A percentile compares a stretch with the other conserved stretches of the same genome.
These are phyloP conservation scores for Pongo abelii DNA, from an alignment of 2,113 vertebrate species.

Conservation along the genomic window DNA sequence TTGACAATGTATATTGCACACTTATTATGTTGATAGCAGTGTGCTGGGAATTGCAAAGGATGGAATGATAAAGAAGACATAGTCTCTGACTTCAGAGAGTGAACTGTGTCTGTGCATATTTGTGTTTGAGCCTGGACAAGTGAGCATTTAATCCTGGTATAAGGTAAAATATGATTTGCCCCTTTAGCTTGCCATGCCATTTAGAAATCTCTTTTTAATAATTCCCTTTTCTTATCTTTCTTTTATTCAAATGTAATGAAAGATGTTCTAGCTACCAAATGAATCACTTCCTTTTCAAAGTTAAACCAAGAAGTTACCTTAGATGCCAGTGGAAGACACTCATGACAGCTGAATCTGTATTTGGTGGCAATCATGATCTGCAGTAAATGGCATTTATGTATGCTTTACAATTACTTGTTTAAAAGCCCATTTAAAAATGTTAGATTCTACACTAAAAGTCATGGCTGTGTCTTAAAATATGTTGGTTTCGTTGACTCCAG, in stretches of 20 bases:
- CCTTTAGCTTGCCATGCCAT: neutral
- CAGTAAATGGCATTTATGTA: neutral
- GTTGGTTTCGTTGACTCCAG: neutral
- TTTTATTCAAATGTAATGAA: neutral
- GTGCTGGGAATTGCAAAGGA: neutral
- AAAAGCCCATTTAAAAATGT: constrained; percentile 57
- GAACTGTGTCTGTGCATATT: neutral
- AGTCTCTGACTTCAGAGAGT: rapidly evolving
- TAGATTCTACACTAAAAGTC: constrained; percentile 53
- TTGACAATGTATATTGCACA: neutral
- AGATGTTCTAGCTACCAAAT: neutral
- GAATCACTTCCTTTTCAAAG: constrained; percentile 49
- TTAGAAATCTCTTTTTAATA: neutral
- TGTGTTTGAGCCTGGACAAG: neutral
- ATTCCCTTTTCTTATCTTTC: neutral
- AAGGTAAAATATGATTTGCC: neutral
- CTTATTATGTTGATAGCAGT: neutral
- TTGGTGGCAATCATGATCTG: neutral
- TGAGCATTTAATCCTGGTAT: neutral
- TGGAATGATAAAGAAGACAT: neutral
- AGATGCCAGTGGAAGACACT: neutral
- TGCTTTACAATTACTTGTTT: constrained; percentile 67
- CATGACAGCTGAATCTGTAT: neutral
- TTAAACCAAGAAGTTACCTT: constrained; percentile 14
- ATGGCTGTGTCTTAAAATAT: constrained; percentile 52